phyloP scores from a whole-genome alignment of 2,888 invertebrate genomes.

The Apodemia mormo region DNA sequence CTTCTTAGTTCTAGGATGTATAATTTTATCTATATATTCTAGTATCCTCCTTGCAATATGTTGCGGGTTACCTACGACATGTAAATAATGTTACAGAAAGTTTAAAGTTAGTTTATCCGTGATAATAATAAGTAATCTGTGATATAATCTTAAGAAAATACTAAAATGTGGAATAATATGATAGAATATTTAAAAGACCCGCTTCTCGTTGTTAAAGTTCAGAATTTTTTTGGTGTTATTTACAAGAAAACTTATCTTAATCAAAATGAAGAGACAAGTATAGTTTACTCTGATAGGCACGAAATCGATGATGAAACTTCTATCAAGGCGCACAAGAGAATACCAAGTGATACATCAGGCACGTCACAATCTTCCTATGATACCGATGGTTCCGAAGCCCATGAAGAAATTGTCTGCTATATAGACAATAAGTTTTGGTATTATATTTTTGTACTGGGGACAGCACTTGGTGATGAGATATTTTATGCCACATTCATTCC shows the following conservation, averaged over 20 bases:
- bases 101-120: not conserved
- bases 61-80: no score
- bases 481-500: constrained; percentile 96
- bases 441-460: constrained; percentile 91
- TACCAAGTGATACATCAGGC: constrained; percentile 65
- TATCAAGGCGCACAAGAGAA: constrained; percentile 60
- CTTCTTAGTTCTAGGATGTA: no score
- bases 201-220: constrained; percentile 88
- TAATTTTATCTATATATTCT: no score
- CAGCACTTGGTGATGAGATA: constrained; percentile 93
- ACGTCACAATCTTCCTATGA: constrained; percentile 67
- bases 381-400: constrained; percentile 64
- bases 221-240: constrained; percentile 89
- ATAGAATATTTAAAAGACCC: constrained; percentile 89
- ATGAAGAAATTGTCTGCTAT: constrained; percentile 67
- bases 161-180: constrained; percentile 67
- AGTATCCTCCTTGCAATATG: no score
- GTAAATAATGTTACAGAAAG: no score
- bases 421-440: constrained; percentile 91
- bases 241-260: constrained; percentile 56
- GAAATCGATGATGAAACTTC: constrained; percentile 53
- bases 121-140: constrained; percentile 8
- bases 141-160: constrained; percentile 6
- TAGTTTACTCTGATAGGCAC: constrained; percentile 55
- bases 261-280: constrained; percentile 49